Evolutionary conservation across 1,140 invertebrate species (phyloP).

Genomic region (Macrobrachium nipponense): DNA sequence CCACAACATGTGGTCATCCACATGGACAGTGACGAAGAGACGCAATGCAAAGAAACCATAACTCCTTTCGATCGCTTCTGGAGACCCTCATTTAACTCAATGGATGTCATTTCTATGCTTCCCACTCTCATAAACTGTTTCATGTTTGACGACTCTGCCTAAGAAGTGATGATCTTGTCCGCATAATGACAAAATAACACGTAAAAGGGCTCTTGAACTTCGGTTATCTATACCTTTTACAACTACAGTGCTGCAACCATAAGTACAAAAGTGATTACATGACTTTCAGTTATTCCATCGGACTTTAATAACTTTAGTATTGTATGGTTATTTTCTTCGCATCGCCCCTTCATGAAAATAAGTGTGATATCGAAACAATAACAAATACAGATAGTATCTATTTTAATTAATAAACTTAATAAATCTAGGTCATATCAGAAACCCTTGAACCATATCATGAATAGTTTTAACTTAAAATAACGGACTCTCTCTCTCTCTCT

Average conservation of each 20-base stretch:
- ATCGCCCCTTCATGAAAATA: too few species aligned
- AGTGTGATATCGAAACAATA: too few species aligned
- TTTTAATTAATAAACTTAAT: too few species aligned
- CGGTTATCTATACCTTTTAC: not conserved
- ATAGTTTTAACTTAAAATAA: too few species aligned
- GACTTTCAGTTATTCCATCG: too few species aligned
- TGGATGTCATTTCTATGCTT: slow-evolving; percentile 47
- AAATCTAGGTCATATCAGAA: too few species aligned
- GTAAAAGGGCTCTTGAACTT: not conserved
- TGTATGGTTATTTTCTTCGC: too few species aligned
- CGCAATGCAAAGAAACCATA: slow-evolving; percentile 22
- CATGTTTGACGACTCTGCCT: slow-evolving; percentile 57
- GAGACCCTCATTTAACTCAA: slow-evolving; percentile 36
- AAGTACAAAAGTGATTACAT: too few species aligned
- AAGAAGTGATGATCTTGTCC: not conserved
- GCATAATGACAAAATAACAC: not conserved
- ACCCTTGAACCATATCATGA: too few species aligned
- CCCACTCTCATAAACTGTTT: slow-evolving; percentile 63
- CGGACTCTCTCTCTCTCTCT: too few species aligned
- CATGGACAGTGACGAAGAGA: not conserved
- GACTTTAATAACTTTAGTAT: too few species aligned
- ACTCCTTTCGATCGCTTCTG: slow-evolving; percentile 52
- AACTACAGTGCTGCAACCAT: not conserved
- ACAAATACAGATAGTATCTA: too few species aligned
- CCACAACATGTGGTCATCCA: slow-evolving; percentile 7